Base-by-base conservation (phyloP, 2,797 vertebrate genomes). In the Sebastiscus tertius region DNA sequence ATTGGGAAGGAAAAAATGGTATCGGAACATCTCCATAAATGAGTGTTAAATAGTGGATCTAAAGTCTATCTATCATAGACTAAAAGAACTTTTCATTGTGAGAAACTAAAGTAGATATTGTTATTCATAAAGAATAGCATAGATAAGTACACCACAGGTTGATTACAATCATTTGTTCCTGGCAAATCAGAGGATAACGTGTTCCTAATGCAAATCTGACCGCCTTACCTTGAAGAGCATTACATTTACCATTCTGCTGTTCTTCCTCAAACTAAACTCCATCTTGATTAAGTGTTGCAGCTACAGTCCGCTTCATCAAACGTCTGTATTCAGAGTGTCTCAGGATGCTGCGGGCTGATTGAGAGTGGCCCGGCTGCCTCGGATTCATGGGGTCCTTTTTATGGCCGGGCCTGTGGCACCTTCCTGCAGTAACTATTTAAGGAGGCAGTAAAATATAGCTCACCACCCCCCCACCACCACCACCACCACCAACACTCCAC, bases 401-500 rank as follows among this genome's bases (percentile, higher is more conserved):
- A 93, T 84, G 80, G 83, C 66, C 61, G 14, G 81, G 88, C 87
- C 88, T 72, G 33, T 90, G 90, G 91, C 93, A 91, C 91, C 90
- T 86, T 90, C 68, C 83, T 81, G 88, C 89, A 94, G 93, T 94
- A 95, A 93, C 93, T 92, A 93, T 95, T 94, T 94, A 95, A 93
- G 88, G 84, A 89, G 88, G 79, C 81, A 88, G 90, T 94, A 93
- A 94, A 94, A 93, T 92, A 93, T 92, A 85, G 80, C 79, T 85
- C 84, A 77, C 73, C 80, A 24, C 20, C 8, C 8, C 14, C 4
- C 5, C 8, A 16, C 27, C 8, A 18, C 27, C 12, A 22, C 27
- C 16, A 4, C 29, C 61, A n/a, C 7, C n/a, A n/a, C n/a, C n/a
- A n/a, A n/a, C 13, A 7, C 5, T 5, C 9, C 20, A n/a, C 77